Conservation (phyloP, 2,888 invertebrate genomes). For the Diloba caeruleocephala region DNA sequence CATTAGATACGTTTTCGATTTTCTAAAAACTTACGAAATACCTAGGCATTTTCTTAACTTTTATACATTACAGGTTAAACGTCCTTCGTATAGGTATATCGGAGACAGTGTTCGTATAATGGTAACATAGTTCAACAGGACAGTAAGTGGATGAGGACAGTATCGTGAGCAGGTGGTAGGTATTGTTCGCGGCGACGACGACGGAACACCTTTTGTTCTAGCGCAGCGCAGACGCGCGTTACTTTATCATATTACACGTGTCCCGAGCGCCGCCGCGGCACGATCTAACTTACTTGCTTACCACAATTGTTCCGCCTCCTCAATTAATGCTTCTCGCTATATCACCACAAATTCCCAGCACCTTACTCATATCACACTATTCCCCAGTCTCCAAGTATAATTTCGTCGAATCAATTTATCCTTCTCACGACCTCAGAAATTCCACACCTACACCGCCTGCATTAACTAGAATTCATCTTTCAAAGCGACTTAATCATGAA, state of each 20-base stretch:
- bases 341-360: slow-evolving; percentile 59
- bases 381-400: slow-evolving; percentile 52
- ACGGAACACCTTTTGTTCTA: slow-evolving; percentile 83
- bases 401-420: slow-evolving; percentile 61
- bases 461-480: slow-evolving; percentile 66
- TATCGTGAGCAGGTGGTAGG: slow-evolving; percentile 62
- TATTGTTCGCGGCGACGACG: slow-evolving; percentile 72
- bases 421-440: slow-evolving; percentile 60
- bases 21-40: too few relatives aligned
- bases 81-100: not conserved
- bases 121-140: slow-evolving; percentile 56
- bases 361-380: slow-evolving; percentile 54
- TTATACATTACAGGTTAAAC: too few relatives aligned
- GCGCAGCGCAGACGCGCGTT: slow-evolving; percentile 67
- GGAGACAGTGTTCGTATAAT: slow-evolving; percentile 24
- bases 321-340: slow-evolving; percentile 75
- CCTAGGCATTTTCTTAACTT: too few relatives aligned
- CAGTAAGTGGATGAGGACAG: slow-evolving; percentile 64
- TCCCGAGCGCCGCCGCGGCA: slow-evolving; percentile 70
- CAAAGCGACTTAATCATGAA: slow-evolving; percentile 57
- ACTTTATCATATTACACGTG: slow-evolving; percentile 85
- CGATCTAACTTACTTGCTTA: slow-evolving; percentile 76
- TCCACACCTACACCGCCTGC: slow-evolving; percentile 60
- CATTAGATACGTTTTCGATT: too few relatives aligned
- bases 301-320: slow-evolving; percentile 75